Evolutionary conservation across 2,888 invertebrate genomes (phyloP).

Genomic region (Sinotaia quadrata): DNA sequence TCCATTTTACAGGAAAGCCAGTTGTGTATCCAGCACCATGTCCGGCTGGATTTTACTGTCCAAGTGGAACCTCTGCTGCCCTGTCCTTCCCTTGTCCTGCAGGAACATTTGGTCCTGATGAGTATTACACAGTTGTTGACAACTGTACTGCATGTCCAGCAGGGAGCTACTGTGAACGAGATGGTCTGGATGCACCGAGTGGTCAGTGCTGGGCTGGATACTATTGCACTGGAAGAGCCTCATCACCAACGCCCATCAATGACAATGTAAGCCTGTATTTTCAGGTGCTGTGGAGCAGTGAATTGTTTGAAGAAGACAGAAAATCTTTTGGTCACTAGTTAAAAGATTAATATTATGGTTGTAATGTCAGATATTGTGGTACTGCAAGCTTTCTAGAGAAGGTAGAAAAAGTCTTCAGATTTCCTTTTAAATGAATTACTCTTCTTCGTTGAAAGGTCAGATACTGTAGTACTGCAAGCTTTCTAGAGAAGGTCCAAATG

Average conservation of each 20-base stretch:
- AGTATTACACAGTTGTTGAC: slow-evolving; percentile 43
- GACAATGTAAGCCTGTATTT: slow-evolving; percentile 49
- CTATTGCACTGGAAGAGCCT: slow-evolving; percentile 61
- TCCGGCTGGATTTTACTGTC: slow-evolving; percentile 67
- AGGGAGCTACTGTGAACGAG: slow-evolving; percentile 64
- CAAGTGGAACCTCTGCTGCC: slow-evolving; percentile 58
- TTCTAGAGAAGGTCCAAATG: too few relatives aligned
- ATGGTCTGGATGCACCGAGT: slow-evolving; percentile 58
- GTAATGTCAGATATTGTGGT: too few relatives aligned
- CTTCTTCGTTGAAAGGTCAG: too few relatives aligned
- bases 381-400: too few relatives aligned
- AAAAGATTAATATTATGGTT: too few relatives aligned
- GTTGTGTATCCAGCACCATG: slow-evolving; percentile 63
- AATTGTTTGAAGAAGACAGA: too few relatives aligned
- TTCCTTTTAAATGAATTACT: too few relatives aligned
- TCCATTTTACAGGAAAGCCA: slow-evolving; percentile 49
- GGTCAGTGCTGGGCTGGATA: slow-evolving; percentile 66
- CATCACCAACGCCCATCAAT: slow-evolving; percentile 49
- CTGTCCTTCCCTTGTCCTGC: slow-evolving; percentile 63
- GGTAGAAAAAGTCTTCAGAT: too few relatives aligned
- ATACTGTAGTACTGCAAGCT: too few relatives aligned
- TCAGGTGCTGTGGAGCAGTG: not conserved
- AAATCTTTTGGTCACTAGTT: too few relatives aligned
- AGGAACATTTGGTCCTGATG: slow-evolving; percentile 61
- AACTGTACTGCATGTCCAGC: slow-evolving; percentile 63